A percentile compares a stretch with the other conserved stretches of the same genome.
Conservation (phyloP, 2,797 vertebrate genomes). For the Pipistrellus nathusii region DNA sequence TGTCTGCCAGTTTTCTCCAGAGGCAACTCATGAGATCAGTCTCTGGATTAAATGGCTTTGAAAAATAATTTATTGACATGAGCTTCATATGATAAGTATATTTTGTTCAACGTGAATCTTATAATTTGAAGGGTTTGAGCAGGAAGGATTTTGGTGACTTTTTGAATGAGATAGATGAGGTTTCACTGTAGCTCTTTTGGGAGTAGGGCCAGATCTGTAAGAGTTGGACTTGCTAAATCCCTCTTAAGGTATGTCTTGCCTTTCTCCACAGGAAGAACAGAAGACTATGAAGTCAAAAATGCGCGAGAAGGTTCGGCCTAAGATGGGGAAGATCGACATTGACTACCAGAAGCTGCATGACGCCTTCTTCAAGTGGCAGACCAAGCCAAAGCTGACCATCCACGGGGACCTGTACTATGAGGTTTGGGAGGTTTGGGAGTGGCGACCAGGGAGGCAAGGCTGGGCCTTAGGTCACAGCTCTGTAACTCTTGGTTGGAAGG, state of each 20-base stretch:
- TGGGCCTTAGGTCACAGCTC: not conserved
- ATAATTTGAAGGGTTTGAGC: not conserved
- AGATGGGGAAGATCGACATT: constrained; percentile 98
- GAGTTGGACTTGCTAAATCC: not conserved
- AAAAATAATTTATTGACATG: not conserved
- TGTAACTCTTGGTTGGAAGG: not conserved
- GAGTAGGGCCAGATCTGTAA: not conserved
- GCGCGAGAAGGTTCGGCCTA: constrained; percentile 96
- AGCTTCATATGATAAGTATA: not conserved
- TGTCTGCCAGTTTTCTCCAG: not conserved
- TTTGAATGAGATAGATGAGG: not conserved
- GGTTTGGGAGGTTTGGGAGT: constrained; percentile 57
- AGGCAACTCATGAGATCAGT: not conserved
- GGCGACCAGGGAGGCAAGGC: too few species aligned
- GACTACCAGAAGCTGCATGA: constrained; percentile 98
- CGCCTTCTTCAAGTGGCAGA: constrained; percentile 99
- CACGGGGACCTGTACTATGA: constrained; percentile 97
- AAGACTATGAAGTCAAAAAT: constrained; percentile 99
- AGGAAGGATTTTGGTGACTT: not conserved
- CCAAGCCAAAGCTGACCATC: constrained; percentile 96
- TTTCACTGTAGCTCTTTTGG: not conserved
- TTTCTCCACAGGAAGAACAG: constrained; percentile 92
- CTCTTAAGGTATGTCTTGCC: not conserved
- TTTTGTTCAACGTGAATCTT: not conserved
- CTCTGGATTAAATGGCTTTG: not conserved